Evolutionary conservation across 2,888 invertebrate genomes (phyloP), one percentile per base, ranked within the genome.

Genomic region (Nephrotoma guestfalica): DNA sequence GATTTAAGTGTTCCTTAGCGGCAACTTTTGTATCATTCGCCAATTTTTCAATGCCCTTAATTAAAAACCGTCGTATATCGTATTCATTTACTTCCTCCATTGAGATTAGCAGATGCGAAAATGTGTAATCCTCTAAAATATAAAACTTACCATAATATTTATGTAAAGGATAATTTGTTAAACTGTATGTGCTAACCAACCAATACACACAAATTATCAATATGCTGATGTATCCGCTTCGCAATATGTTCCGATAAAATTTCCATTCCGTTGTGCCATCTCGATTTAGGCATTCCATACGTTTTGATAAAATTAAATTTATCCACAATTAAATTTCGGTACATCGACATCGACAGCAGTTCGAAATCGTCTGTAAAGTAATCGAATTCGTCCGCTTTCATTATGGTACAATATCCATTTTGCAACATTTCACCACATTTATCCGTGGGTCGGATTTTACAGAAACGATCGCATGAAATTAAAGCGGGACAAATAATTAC

Each of bases 181-280:
- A 11, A 41, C 7, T 9, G n/a, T n/a, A 15, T 9, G 30, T 83
- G 13, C 40, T 42, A 41, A 84, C 84, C 84, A 42, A 84, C 15
- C n/a, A 84, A 41, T n/a, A 84, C 15, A 41, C 84, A 84, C 15
- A 84, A 84, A 84, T 84, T 84, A 41, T 13, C 84, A 41, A 41
- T 84, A 41, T 7, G 6, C n/a, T 18, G 15, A 41, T 30, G 3
- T 30, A 84, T 42, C 15, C 84, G 84, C 13, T 84, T 84, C n/a
- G 41, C 84, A 41, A 84, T 84, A 41, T 84, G n/a, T 13, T 84
- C 84, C n/a, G 84, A 13, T 41, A 84, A n/a, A 9, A 84, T 84
- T 84, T 84, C 84, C 84, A 84, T 84, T 11, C 84, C 84, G 9
- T 84, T 42, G n/a, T 84, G 84, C 84, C 84, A 84, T 84, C 41